Evolutionary conservation across 2,888 invertebrate species (phyloP), one percentile per base, ranked within the genome.

Genomic region (Cataglyphis rosenhaueri): DNA sequence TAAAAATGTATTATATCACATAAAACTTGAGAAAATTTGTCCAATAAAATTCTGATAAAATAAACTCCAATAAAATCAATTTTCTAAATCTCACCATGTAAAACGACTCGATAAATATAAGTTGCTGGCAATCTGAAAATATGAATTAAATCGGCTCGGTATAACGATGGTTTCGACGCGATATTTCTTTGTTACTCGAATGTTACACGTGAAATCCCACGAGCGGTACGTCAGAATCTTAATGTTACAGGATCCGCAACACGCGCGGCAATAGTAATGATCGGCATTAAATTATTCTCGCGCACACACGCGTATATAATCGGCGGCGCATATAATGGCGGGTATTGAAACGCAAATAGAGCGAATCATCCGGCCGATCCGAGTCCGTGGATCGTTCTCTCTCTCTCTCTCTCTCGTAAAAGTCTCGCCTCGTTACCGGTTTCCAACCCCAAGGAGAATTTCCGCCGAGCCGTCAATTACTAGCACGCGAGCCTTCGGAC

Each of bases 381-480:
- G 71, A 71, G 25, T 35, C 68, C 32, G 76, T 82, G 73, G 84
- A 82, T 81, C 79, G 76, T 57, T 81, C 29, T 29, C 29, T 29
- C 29, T 29, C 29, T 25, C 81, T 85, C 81, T 62, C 64, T 44
- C 44, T 15, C 44, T 12, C n/a, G 85, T 84, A 86, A 86, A 83
- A 84, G 86, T 88, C 84, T 86, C 78, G 75, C 85, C 90, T 89
- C 86, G 89, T 89, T 89, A 89, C 85, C 90, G 83, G 88, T 88
- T 87, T 86, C 84, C 85, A 90, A 81, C 84, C 83, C 83, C 83
- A 85, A 74, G 86, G 84, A 87, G 83, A 87, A 76, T 64, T 64
- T n/a, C 52, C 81, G 85, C 76, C 85, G 70, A 86, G 82, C 52
- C 79, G 86, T 84, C 91, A 91, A 90, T 90, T 90, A 90, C 82